These are phyloP conservation scores for Lacanobia wlatinum DNA, from an alignment of 2,888 invertebrate genomes.

Conservation along the genomic window DNA sequence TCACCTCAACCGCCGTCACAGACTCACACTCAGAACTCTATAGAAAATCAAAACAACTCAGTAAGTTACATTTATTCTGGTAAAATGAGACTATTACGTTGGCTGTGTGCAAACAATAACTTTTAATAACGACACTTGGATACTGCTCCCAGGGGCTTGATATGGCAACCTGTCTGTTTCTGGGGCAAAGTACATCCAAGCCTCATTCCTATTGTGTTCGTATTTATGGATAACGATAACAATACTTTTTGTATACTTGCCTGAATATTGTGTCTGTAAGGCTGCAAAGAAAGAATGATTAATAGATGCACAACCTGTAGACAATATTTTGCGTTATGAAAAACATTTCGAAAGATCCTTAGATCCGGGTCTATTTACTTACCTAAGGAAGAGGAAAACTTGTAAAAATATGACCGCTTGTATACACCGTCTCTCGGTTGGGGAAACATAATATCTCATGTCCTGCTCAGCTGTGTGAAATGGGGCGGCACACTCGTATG, in stretches of 20 bases:
- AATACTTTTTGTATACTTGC: slow-evolving; percentile 24
- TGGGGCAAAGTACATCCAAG: slow-evolving; percentile 5
- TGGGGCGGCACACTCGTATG: slow-evolving; percentile 45
- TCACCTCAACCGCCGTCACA: slow-evolving; percentile 87
- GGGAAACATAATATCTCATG: slow-evolving; percentile 55
- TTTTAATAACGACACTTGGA: slow-evolving; percentile 6
- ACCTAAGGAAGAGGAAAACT: slow-evolving; percentile 13
- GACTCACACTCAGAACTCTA: slow-evolving; percentile 88
- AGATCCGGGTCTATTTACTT: slow-evolving; percentile 25
- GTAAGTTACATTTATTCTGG: slow-evolving; percentile 73
- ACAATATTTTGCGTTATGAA: slow-evolving; percentile 9
- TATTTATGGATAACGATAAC: slow-evolving; percentile 24
- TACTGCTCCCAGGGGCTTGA: background rate
- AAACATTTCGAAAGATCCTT: background rate
- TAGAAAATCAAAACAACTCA: slow-evolving; percentile 91
- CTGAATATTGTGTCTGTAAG: slow-evolving; percentile 1
- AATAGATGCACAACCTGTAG: slow-evolving; percentile 9
- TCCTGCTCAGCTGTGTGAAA: slow-evolving; percentile 55
- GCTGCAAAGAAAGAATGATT: slow-evolving; percentile 17
- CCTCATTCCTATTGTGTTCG: slow-evolving; percentile 21
- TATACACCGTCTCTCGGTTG: slow-evolving; percentile 39
- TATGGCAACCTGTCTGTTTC: slow-evolving; percentile 15
- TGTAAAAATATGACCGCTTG: slow-evolving; percentile 35
- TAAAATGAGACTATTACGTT: background rate
- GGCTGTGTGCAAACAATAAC: slow-evolving; percentile 5